Evolutionary conservation across 2,888 invertebrate genomes (phyloP).

Genomic region (Drosophila borborema): DNA sequence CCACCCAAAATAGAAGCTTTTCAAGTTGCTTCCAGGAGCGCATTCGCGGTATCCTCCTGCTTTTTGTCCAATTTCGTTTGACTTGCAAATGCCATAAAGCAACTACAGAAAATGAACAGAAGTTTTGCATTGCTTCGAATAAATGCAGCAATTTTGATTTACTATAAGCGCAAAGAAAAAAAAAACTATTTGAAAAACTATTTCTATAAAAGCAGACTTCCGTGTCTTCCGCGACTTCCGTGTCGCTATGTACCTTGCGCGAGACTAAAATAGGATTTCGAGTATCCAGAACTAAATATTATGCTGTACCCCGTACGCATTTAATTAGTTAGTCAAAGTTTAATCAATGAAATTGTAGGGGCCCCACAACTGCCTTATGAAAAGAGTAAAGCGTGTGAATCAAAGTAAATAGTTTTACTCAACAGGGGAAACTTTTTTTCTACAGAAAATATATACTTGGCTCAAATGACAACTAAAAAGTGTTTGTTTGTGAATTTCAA

Average conservation of each 20-base stretch:
- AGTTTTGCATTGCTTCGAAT: slow-evolving; percentile 44
- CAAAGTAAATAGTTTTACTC: no score
- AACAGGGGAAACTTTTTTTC: no score
- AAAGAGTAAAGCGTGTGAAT: background rate
- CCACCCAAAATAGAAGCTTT: slow-evolving; percentile 26
- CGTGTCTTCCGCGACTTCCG: slow-evolving; percentile 56
- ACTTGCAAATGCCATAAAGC: slow-evolving; percentile 13
- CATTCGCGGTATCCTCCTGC: background rate
- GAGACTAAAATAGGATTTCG: background rate
- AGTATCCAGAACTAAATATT: background rate
- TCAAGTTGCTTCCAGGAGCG: slow-evolving; percentile 14
- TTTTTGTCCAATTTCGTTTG: slow-evolving; percentile 9
- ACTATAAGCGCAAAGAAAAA: background rate
- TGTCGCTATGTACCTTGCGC: slow-evolving; percentile 48
- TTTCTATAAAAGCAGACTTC: slow-evolving; percentile 27
- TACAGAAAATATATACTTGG: no score
- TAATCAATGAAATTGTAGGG: background rate
- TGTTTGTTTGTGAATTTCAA: no score
- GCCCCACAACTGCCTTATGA: background rate
- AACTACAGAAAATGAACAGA: slow-evolving; percentile 27
- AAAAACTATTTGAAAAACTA: slow-evolving; percentile 14
- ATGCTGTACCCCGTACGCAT: background rate
- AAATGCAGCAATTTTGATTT: slow-evolving; percentile 32
- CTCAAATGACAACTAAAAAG: no score
- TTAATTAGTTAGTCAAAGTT: background rate